phyloP scores from a whole-genome alignment of 2,797 vertebrate species.

The Danio choprae region DNA sequence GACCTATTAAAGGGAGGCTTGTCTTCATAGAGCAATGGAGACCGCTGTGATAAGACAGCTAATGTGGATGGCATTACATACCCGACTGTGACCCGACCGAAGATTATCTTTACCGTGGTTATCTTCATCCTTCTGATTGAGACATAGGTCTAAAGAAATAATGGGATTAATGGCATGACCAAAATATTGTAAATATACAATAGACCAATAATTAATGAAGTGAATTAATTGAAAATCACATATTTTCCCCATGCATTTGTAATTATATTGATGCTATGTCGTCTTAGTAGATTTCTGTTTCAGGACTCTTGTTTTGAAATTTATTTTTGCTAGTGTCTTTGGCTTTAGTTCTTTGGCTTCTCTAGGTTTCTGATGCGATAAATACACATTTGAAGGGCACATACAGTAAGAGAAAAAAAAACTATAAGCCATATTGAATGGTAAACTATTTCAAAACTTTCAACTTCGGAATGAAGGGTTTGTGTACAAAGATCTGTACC shows the following conservation, averaged over 20 bases:
- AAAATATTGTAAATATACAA: no score
- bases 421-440: no score
- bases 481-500: no score
- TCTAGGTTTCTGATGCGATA: not conserved
- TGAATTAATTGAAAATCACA: no score
- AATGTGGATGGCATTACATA: conserved; percentile 4
- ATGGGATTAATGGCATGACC: no score
- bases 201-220: no score
- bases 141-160: not conserved
- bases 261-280: not conserved
- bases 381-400: no score
- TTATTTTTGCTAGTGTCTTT: not conserved
- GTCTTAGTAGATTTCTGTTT: not conserved
- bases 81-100: not conserved
- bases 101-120: not conserved
- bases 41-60: conserved; percentile 25
- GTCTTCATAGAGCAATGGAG: not conserved
- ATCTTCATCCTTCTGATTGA: not conserved
- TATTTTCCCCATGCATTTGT: no score
- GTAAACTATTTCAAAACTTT: no score
- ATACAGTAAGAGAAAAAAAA: no score
- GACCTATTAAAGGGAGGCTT: conserved; percentile 22
- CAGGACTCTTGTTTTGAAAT: not conserved
- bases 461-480: no score
- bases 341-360: not conserved